These are phyloP conservation scores for Pterocles gutturalis DNA, from an alignment of 2,113 vertebrate species.

Conservation along the genomic window DNA sequence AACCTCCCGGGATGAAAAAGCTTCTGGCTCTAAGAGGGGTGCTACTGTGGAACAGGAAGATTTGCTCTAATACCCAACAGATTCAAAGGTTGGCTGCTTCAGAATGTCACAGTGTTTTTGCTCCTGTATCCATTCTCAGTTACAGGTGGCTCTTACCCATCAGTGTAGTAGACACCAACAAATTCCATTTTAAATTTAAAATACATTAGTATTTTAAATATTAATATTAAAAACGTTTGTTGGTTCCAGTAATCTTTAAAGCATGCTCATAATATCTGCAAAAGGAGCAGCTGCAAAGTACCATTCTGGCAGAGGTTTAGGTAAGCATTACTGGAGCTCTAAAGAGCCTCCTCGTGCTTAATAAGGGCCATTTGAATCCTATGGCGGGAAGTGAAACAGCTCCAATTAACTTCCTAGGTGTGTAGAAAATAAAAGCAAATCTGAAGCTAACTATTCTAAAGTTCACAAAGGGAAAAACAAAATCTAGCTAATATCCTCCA, in stretches of 20 bases:
- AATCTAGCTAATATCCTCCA: neutral
- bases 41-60: neutral
- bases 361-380: neutral
- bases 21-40: neutral
- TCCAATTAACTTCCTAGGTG: neutral
- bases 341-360: neutral
- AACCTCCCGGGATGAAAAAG: neutral
- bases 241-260: constrained; percentile 4
- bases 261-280: neutral
- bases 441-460: neutral
- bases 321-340: neutral
- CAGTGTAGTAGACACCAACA: neutral
- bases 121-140: neutral
- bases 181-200: neutral
- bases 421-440: neutral
- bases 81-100: neutral
- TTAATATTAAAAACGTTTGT: constrained; percentile 11
- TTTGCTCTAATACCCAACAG: neutral
- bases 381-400: neutral
- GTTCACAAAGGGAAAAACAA: neutral
- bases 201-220: constrained; percentile 46
- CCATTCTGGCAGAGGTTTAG: neutral
- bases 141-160: neutral
- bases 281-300: neutral
- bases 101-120: neutral